Evolutionary conservation across 2,113 vertebrate species (phyloP).

Genomic region (Potamarius usumacintae): DNA sequence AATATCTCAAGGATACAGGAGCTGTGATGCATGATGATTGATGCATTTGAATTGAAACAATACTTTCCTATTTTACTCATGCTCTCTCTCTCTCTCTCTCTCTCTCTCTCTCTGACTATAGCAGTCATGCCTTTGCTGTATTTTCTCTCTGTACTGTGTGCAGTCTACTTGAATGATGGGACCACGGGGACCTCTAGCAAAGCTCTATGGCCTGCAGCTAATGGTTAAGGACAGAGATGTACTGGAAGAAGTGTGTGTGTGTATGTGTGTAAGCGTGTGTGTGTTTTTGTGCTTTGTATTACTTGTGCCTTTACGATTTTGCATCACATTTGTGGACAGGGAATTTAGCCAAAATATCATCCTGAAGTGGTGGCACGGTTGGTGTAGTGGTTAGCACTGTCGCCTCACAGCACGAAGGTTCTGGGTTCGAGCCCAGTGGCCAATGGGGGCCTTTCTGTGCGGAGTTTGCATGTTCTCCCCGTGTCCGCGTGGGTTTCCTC

Average conservation of each 20-base stretch:
- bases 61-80: background rate
- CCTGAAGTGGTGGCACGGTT: background rate
- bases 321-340: background rate
- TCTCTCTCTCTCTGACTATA: conserved; percentile 8
- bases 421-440: too few relatives aligned
- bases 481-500: too few relatives aligned
- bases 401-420: too few relatives aligned
- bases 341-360: background rate
- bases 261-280: background rate
- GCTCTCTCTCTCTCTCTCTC: conserved; percentile 10
- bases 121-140: background rate
- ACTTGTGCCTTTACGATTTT: background rate
- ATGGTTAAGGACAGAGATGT: background rate
- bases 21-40: background rate
- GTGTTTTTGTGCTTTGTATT: background rate
- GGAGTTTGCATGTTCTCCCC: too few relatives aligned
- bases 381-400: too few relatives aligned
- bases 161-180: conserved; percentile 7
- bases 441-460: too few relatives aligned
- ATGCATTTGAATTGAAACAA: background rate
- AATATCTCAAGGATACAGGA: background rate
- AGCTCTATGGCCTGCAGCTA: conserved; percentile 2
- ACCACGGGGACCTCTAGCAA: background rate
- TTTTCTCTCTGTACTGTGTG: conserved; percentile 2
- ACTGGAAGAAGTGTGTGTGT: background rate